A percentile compares a stretch with the other conserved stretches of the same genome.
Evolutionary conservation across 1,140 invertebrate species (phyloP).

Genomic region (Epicauta chinensis): DNA sequence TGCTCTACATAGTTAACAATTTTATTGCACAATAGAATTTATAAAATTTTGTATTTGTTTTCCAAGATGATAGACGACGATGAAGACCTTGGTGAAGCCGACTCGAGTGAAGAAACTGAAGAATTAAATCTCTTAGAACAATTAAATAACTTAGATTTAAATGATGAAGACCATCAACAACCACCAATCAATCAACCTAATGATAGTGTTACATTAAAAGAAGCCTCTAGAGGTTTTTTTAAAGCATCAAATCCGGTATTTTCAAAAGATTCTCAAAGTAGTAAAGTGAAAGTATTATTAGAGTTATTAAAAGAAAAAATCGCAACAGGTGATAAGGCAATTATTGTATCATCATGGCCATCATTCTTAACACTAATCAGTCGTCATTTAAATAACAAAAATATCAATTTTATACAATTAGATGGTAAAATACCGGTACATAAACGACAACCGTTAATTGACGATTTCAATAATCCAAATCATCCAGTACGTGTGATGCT

Average conservation of each 20-base stretch:
- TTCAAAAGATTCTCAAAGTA: conserved; percentile 49
- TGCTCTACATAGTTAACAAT: too few species aligned
- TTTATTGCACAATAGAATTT: too few species aligned
- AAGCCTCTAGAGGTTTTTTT: conserved; percentile 50
- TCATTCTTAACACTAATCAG: conserved; percentile 64
- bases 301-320: conserved; percentile 51
- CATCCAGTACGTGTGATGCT: conserved; percentile 51
- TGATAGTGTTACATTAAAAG: conserved; percentile 25
- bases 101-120: conserved; percentile 28
- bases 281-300: conserved; percentile 56
- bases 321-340: conserved; percentile 58
- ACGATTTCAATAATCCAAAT: conserved; percentile 62
- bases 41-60: background rate
- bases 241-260: conserved; percentile 66
- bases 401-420: conserved; percentile 55
- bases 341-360: conserved; percentile 86
- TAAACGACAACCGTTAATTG: conserved; percentile 56
- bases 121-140: conserved; percentile 42
- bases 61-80: conserved; percentile 1
- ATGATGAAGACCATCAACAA: conserved; percentile 20
- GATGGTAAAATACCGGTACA: conserved; percentile 60
- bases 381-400: conserved; percentile 48
- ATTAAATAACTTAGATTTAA: conserved; percentile 38
- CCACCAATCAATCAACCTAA: background rate
- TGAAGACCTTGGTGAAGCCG: conserved; percentile 2